Base-by-base conservation (phyloP, 2,113 vertebrate species). In the Lagopus muta region DNA sequence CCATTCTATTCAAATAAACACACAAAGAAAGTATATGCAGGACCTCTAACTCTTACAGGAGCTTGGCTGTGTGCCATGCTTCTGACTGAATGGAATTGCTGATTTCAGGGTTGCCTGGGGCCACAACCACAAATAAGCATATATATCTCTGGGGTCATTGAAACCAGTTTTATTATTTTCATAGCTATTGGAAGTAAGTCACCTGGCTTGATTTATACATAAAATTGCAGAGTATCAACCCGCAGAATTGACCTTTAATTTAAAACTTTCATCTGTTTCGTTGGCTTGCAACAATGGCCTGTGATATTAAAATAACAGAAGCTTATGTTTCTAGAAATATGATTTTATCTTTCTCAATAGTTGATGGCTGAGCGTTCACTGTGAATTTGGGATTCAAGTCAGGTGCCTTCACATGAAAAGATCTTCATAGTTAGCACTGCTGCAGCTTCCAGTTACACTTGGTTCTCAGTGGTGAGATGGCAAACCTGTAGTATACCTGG, bases 1-100 rank as follows among this genome's bases (percentile, higher is more conserved):
- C 93, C 79, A 40, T 93, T 93, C 52, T 92, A 79, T 57, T 94
- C 82, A 93, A 89, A 92, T 93, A 96, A 95, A 92, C 47, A 82
- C 57, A 90, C 42, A 27, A 87, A 72, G 71, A 91, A 86, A 92
- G 77, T 94, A 92, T 91, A 62, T 88, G 54, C 85, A 91, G 89
- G 91, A 93, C 77, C 82, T 97, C 93, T 95, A 86, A 83, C 72
- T 96, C 71, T 91, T 95, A 50, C 50, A 77, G 94, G 71, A 72
- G 70, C 82, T 94, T 96, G 94, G 79, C 86, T 43, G 34, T 38
- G 45, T 89, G 93, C 91, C 81, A 20, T 87, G 86, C 62, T 54
- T 62, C 62, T 91, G 87, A 94, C 92, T 83, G 73, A 92, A 71
- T 74, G 52, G 86, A 95, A 90, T 88, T 67, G 69, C 76, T 82